Evolutionary conservation across 2,113 vertebrate genomes (phyloP).

Genomic region (Tympanuchus pallidicinctus): DNA sequence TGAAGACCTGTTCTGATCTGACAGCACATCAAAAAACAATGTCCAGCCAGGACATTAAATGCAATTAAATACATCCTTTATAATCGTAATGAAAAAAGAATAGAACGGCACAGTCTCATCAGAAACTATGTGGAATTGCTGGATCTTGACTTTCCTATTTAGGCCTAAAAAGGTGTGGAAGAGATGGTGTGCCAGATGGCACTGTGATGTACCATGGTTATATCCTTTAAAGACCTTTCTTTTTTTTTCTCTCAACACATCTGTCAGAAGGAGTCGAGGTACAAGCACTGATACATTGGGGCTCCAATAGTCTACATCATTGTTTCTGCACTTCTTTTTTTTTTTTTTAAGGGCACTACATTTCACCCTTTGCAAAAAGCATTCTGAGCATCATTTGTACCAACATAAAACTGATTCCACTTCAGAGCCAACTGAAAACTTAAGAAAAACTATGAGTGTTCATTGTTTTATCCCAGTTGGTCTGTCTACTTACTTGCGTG

Average conservation of each 20-base stretch:
- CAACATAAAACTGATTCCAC: not conserved
- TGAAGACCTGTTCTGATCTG: not conserved
- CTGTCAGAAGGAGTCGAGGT: not conserved
- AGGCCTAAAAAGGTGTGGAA: not conserved
- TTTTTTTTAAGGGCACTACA: not conserved
- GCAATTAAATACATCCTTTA: not conserved
- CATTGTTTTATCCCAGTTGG: not conserved
- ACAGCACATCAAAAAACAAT: constrained; percentile 33
- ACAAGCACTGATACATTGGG: not conserved
- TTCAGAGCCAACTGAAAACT: not conserved
- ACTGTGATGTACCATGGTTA: not conserved
- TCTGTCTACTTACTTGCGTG: not conserved
- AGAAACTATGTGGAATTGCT: not conserved
- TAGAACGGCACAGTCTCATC: fast-evolving
- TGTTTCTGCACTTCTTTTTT: not conserved
- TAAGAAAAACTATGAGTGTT: not conserved
- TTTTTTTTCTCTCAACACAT: not conserved
- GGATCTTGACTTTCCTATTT: not conserved
- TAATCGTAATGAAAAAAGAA: not conserved
- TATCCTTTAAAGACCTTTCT: not conserved
- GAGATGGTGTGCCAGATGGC: not conserved
- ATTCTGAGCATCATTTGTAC: not conserved
- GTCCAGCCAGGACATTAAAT: not conserved
- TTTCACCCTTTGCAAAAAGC: not conserved
- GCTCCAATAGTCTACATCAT: not conserved